These are phyloP conservation scores for Characodon lateralis DNA, from an alignment of 2,797 vertebrate genomes.

Conservation along the genomic window DNA sequence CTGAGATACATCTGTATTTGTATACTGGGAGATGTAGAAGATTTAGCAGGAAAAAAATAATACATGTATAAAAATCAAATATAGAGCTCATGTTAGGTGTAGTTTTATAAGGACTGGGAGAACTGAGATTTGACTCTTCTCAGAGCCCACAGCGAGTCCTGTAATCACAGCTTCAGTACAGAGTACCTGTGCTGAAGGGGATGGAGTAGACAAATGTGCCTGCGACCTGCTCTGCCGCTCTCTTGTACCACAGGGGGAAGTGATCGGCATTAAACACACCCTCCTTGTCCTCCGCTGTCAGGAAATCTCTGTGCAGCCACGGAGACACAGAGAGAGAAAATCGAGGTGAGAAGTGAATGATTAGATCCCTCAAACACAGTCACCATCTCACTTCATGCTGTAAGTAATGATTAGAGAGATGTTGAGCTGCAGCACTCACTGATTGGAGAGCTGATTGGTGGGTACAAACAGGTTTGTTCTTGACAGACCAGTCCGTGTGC, in stretches of 20 bases:
- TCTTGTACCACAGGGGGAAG: conserved; percentile 97
- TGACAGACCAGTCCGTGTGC: conserved; percentile 92
- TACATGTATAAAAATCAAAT: neutral
- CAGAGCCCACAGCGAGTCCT: neutral
- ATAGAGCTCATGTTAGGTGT: neutral
- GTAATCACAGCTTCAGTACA: conserved; percentile 1
- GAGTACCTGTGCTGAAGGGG: conserved; percentile 92
- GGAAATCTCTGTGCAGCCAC: conserved; percentile 87
- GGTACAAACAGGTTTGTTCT: conserved; percentile 95
- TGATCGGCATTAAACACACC: conserved; percentile 99
- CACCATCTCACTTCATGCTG: conserved; percentile 12
- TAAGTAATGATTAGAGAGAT: conserved; percentile 47
- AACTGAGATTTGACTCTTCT: conserved; percentile 6
- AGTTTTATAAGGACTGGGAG: neutral
- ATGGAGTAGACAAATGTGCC: conserved; percentile 97
- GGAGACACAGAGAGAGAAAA: conserved; percentile 63
- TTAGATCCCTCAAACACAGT: conserved; percentile 46
- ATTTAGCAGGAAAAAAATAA: neutral
- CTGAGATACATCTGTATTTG: neutral
- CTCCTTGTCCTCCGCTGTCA: conserved; percentile 95
- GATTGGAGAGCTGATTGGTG: conserved; percentile 92
- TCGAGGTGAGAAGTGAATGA: conserved; percentile 38
- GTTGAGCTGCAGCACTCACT: conserved; percentile 82
- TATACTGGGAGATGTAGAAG: neutral
- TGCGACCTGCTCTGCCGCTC: conserved; percentile 94